phyloP scores from a whole-genome alignment of 2,113 vertebrate species.

The Arizona elegans region DNA sequence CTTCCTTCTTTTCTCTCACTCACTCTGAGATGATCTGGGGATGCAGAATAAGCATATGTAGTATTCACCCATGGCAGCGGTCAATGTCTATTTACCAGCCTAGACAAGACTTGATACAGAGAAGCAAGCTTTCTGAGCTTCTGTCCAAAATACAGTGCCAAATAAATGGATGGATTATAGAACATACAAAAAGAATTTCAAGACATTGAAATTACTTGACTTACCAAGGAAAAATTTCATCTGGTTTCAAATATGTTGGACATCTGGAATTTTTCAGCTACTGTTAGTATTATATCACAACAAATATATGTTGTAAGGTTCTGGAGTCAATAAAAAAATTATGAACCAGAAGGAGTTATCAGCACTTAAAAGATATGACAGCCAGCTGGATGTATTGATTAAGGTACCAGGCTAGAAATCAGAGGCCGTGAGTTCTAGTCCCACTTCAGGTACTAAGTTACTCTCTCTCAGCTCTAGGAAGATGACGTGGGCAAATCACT shows the following conservation, averaged over 20 bases:
- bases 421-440: no score
- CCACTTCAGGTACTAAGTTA: no score
- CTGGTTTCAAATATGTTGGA: slow-evolving; percentile 5
- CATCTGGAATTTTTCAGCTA: slow-evolving; percentile 1
- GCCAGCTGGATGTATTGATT: no score
- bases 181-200: not conserved
- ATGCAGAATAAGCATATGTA: no score
- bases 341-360: slow-evolving; percentile 1
- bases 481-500: no score
- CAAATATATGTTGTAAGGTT: not conserved
- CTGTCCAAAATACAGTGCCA: not conserved
- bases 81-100: not conserved
- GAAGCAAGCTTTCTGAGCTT: not conserved
- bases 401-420: no score
- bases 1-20: no score
- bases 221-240: slow-evolving; percentile 7
- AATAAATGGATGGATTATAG: not conserved
- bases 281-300: not conserved
- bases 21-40: not conserved
- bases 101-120: not conserved
- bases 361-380: not conserved
- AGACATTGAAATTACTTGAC: not conserved
- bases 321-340: slow-evolving; percentile 24
- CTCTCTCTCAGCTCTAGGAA: no score
- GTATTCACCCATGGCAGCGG: no score